Evolutionary conservation across 2,888 invertebrate species (phyloP).

Genomic region (Charanyca ferruginea): DNA sequence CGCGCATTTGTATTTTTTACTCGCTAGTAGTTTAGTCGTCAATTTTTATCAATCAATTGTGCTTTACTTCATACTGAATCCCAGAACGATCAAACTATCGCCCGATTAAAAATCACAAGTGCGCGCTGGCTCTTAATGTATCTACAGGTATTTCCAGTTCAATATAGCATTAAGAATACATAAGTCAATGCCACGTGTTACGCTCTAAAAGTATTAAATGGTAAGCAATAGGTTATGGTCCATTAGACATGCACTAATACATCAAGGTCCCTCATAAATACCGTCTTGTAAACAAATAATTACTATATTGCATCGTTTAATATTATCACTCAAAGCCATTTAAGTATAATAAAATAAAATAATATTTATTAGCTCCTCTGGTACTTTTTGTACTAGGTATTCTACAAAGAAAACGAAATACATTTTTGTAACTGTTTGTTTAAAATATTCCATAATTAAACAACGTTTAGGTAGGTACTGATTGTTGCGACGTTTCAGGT

Average conservation of each 20-base stretch:
- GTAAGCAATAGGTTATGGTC: constrained; percentile 28
- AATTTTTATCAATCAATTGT: no score
- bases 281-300: constrained; percentile 23
- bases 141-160: constrained; percentile 36
- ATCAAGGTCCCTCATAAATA: constrained; percentile 45
- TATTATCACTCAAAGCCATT: not conserved
- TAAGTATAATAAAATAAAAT: constrained; percentile 12
- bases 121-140: no score
- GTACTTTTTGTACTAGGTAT: not conserved
- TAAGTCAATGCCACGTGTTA: constrained; percentile 44
- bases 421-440: no score
- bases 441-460: no score
- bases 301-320: constrained; percentile 19
- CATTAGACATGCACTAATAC: constrained; percentile 39
- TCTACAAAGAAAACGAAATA: not conserved
- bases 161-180: constrained; percentile 5
- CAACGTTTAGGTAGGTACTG: no score
- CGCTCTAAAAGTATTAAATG: constrained; percentile 48
- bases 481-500: no score
- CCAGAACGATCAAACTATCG: no score
- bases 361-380: constrained; percentile 7
- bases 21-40: no score
- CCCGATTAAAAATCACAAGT: no score
- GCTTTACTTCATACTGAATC: no score
- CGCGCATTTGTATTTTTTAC: no score